Base-by-base conservation (phyloP, 2,113 vertebrate genomes). In the Motacilla alba region DNA sequence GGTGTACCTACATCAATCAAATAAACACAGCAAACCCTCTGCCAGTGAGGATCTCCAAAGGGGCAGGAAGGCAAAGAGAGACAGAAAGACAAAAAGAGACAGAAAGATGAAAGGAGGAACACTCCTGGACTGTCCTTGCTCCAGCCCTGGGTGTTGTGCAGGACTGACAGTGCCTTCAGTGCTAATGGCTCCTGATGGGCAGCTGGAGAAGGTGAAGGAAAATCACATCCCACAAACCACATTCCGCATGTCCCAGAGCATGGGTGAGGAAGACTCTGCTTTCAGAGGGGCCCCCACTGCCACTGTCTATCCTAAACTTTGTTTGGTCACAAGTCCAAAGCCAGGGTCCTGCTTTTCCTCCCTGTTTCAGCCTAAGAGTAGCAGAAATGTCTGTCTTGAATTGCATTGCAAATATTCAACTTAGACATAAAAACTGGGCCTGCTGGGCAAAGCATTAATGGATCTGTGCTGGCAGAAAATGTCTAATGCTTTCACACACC, bases 401-500 rank as follows among this genome's bases (percentile, higher is more conserved):
- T 15, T 60, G n/a, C 55, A 77, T 24, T 59, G 39, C 31, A 81
- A 75, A 44, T 78, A 44, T 47, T 64, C 22, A 68, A 46, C 15
- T 63, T 14, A 11, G 13, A 11, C 21, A 12, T 19, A 39, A 49
- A 70, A 22, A 11, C 7, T n/a, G n/a, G 44, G 27, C 56, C 56
- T 37, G 74, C 23, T 35, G 44, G 28, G 58, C 10, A 85, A 30
- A 52, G 43, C 26, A 33, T 66, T 24, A 31, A 33, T 3, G 18
- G 31, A 60, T 17, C 2, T 31, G 39, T 26, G 15, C 28, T 17
- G 50, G 47, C 15, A 15, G 11, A 46, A 90, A 43, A 11, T 9
- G 23, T 23, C 53, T 18, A 3, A 6, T 35, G 24, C 39, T 15
- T 44, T 52, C 24, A 50, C 18, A 50, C 0, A 0, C 39, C 85